A percentile compares a stretch with the other conserved stretches of the same genome.
These are phyloP conservation scores for Ammospiza nelsoni DNA, from an alignment of 2,113 vertebrate genomes.

Conservation along the genomic window DNA sequence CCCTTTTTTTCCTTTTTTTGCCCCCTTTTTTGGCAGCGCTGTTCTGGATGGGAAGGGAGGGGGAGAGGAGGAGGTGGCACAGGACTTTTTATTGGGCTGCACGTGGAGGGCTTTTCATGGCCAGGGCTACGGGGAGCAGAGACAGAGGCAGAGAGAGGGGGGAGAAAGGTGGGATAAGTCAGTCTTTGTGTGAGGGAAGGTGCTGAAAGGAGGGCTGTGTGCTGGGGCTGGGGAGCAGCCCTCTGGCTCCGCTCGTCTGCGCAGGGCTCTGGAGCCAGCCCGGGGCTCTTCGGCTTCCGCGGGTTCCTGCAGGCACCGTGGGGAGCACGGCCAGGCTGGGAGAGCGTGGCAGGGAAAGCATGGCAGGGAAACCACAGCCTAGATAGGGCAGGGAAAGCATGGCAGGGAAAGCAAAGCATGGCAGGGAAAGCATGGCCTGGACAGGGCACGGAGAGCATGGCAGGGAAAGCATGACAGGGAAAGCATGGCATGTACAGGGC, in stretches of 20 bases:
- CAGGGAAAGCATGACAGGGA: not conserved
- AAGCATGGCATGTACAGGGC: accelerated
- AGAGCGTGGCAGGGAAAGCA: not conserved
- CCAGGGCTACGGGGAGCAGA: slow-evolving; percentile 73
- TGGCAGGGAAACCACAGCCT: not conserved
- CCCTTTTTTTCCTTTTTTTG: not conserved
- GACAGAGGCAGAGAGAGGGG: slow-evolving; percentile 49
- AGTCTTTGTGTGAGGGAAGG: slow-evolving; percentile 89
- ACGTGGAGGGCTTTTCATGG: slow-evolving; percentile 81
- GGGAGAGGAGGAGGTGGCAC: slow-evolving; percentile 64
- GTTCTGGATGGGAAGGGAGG: slow-evolving; percentile 67
- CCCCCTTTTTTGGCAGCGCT: slow-evolving; percentile 61
- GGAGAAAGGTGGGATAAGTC: slow-evolving; percentile 82
- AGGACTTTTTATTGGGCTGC: slow-evolving; percentile 83
- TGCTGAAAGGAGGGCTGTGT: slow-evolving; percentile 89
- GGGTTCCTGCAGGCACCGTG: slow-evolving; percentile 62
- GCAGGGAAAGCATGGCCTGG: not conserved
- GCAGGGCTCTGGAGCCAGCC: slow-evolving; percentile 70
- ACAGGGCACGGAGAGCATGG: not conserved
- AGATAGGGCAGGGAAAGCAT: no score
- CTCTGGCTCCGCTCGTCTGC: slow-evolving; percentile 84
- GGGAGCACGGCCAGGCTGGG: slow-evolving; percentile 33
- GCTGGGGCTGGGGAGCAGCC: slow-evolving; percentile 79
- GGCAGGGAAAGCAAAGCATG: no score
- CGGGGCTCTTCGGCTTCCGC: slow-evolving; percentile 71